These are phyloP conservation scores for Cepaea nemoralis DNA, from an alignment of 1,140 invertebrate species.

Conservation along the genomic window DNA sequence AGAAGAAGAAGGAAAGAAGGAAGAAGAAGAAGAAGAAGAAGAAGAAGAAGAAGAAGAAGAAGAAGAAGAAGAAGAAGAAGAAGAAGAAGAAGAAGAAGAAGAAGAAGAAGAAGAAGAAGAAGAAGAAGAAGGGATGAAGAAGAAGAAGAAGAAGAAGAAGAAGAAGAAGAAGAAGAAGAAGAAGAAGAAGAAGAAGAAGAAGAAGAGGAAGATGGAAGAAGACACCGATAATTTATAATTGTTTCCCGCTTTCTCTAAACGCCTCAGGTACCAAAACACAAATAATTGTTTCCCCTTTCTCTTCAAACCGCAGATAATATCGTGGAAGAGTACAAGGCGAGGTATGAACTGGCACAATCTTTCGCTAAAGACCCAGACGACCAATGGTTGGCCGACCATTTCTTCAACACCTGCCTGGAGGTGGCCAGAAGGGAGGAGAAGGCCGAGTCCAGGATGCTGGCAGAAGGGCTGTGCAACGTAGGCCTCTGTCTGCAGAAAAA, in stretches of 20 bases:
- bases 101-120: constrained; percentile 5
- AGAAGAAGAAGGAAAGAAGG: neutral
- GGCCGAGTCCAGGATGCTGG: constrained; percentile 56
- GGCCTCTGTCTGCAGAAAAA: constrained; percentile 67
- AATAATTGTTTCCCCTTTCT: neutral
- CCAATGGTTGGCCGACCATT: constrained; percentile 71
- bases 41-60: constrained; percentile 8
- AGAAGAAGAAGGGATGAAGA: too few relatives aligned
- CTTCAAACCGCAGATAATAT: constrained; percentile 51
- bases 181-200: too few relatives aligned
- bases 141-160: too few relatives aligned
- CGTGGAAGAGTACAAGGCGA: constrained; percentile 56
- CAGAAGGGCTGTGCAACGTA: constrained; percentile 68
- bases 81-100: constrained; percentile 9
- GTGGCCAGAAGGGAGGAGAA: constrained; percentile 53
- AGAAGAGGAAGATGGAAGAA: neutral
- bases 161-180: too few relatives aligned
- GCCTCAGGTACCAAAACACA: neutral
- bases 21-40: constrained; percentile 13
- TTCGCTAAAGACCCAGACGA: constrained; percentile 63
- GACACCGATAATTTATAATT: neutral
- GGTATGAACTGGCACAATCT: constrained; percentile 63
- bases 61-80: constrained; percentile 16
- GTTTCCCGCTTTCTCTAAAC: neutral
- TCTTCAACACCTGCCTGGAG: constrained; percentile 66